phyloP scores from a whole-genome alignment of 1,140 invertebrate species.

The Drosophila novamexicana region DNA sequence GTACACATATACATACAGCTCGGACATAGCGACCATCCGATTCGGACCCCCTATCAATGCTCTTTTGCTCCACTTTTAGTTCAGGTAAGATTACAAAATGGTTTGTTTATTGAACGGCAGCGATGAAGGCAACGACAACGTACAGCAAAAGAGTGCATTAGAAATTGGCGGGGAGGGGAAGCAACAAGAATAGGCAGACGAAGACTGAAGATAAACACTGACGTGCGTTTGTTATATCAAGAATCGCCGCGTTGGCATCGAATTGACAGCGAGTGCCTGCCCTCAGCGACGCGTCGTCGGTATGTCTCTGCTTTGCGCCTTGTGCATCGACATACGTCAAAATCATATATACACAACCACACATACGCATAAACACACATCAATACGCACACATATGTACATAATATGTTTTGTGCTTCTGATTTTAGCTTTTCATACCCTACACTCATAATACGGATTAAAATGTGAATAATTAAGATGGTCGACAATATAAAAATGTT shows the following conservation, averaged over 20 bases:
- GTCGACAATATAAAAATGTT: background rate
- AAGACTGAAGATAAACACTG: conserved; percentile 21
- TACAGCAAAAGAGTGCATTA: conserved; percentile 24
- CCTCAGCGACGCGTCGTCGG: conserved; percentile 20
- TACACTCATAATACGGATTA: background rate
- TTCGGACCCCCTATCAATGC: conserved; percentile 30
- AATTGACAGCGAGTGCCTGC: conserved; percentile 32
- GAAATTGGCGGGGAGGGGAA: conserved; percentile 11
- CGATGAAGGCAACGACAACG: conserved; percentile 29
- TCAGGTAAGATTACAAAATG: conserved; percentile 77
- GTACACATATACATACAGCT: background rate
- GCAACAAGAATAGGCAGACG: background rate
- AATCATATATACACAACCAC: background rate
- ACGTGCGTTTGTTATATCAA: conserved; percentile 41
- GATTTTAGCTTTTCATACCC: background rate
- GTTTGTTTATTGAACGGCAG: conserved; percentile 52
- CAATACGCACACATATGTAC: background rate
- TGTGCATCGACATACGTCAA: conserved; percentile 12
- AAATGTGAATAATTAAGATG: background rate
- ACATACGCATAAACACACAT: background rate
- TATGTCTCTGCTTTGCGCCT: conserved; percentile 32
- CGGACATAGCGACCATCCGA: conserved; percentile 8
- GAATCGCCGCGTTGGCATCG: conserved; percentile 46
- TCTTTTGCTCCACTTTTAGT: conserved; percentile 61
- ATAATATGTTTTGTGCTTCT: background rate